Conservation (phyloP, 2,797 vertebrate species). For the Meda fulgida region DNA sequence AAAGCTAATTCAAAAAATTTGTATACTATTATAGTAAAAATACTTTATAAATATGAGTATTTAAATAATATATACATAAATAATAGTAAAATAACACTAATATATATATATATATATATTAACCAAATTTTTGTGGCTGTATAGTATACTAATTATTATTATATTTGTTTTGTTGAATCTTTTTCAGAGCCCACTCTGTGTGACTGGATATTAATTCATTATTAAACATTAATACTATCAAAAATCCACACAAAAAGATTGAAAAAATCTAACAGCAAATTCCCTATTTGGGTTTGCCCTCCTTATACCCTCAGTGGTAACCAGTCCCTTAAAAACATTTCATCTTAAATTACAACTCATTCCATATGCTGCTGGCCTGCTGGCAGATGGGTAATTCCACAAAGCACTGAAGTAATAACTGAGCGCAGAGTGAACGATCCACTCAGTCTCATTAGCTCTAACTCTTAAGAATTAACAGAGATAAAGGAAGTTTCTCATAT, state of each 20-base stretch:
- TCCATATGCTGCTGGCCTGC: constrained; percentile 51
- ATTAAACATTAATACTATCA: background rate
- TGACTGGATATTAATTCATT: background rate
- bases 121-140: too few species aligned
- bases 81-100: background rate
- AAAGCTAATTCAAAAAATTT: background rate
- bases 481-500: constrained; percentile 15
- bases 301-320: background rate
- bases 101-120: too few species aligned
- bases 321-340: constrained; percentile 30
- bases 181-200: background rate
- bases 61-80: background rate
- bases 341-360: constrained; percentile 38
- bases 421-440: constrained; percentile 20
- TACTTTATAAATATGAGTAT: background rate
- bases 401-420: constrained; percentile 53
- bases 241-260: background rate
- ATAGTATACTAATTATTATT: background rate
- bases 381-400: constrained; percentile 51
- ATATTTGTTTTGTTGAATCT: background rate
- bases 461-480: constrained; percentile 19
- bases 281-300: background rate
- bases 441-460: constrained; percentile 32
- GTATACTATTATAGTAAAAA: background rate
- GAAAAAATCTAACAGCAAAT: background rate